phyloP scores from a whole-genome alignment of 2,113 vertebrate species.

The Hemibagrus wyckioides region DNA sequence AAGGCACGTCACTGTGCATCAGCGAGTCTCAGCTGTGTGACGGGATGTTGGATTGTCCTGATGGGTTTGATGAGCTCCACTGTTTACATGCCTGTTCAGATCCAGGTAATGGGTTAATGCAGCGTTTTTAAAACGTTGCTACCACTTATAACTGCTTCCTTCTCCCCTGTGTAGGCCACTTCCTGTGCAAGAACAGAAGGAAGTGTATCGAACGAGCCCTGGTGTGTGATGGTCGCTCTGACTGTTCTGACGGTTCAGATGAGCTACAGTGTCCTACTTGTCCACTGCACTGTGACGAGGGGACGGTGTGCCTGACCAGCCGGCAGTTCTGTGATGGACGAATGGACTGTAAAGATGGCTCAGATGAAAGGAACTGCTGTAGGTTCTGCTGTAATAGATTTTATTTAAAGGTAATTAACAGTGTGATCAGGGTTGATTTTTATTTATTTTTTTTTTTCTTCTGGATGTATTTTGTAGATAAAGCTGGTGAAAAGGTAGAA shows the following conservation, averaged over 20 bases:
- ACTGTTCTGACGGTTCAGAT: too few relatives aligned
- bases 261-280: too few relatives aligned
- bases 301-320: slow-evolving; percentile 69
- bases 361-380: slow-evolving; percentile 69
- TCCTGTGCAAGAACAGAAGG: too few relatives aligned
- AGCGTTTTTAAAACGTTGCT: neutral
- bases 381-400: neutral
- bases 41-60: slow-evolving; percentile 48
- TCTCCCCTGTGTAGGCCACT: neutral
- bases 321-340: slow-evolving; percentile 81
- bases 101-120: slow-evolving; percentile 20
- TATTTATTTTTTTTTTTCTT: neutral
- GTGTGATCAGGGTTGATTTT: neutral
- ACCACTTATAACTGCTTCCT: too few relatives aligned
- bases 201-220: too few relatives aligned
- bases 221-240: too few relatives aligned
- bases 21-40: slow-evolving; percentile 48
- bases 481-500: neutral
- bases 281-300: slow-evolving; percentile 50
- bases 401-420: neutral
- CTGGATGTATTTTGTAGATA: slow-evolving; percentile 3
- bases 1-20: slow-evolving; percentile 36
- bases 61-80: slow-evolving; percentile 52
- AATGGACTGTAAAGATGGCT: slow-evolving; percentile 80
- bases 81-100: slow-evolving; percentile 46